phyloP scores from a whole-genome alignment of 2,797 vertebrate genomes.

The Agapornis canus region DNA sequence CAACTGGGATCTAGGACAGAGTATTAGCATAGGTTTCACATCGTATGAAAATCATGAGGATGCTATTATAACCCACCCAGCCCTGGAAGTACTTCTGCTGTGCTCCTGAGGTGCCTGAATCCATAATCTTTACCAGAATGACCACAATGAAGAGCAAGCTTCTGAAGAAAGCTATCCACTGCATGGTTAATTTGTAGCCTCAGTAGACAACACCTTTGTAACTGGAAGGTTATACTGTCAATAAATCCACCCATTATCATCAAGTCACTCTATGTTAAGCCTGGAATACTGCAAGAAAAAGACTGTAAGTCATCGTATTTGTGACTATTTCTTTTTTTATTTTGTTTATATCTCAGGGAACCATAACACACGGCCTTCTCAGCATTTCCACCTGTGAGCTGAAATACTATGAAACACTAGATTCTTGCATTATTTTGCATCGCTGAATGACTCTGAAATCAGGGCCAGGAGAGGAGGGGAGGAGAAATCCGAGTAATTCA shows the following conservation, averaged over 20 bases:
- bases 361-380: not conserved
- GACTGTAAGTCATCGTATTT: not conserved
- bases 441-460: not conserved
- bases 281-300: not conserved
- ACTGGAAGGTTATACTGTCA: not conserved
- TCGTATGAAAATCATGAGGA: not conserved
- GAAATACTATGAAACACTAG: not conserved
- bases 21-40: not conserved
- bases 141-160: not conserved
- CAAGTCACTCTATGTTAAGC: not conserved
- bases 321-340: not conserved
- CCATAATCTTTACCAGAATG: not conserved
- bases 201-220: fast-evolving
- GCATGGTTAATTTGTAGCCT: not conserved
- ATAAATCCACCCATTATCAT: not conserved
- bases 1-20: not conserved
- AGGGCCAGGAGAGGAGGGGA: not conserved
- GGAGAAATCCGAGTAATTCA: conserved; percentile 1
- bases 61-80: not conserved
- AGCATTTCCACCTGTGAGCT: not conserved
- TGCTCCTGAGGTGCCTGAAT: not conserved
- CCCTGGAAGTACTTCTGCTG: not conserved
- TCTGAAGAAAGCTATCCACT: not conserved
- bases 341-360: not conserved
- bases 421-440: conserved; percentile 28